These are phyloP conservation scores for Dusona sp. DNA, from an alignment of 2,888 invertebrate species.

Conservation along the genomic window DNA sequence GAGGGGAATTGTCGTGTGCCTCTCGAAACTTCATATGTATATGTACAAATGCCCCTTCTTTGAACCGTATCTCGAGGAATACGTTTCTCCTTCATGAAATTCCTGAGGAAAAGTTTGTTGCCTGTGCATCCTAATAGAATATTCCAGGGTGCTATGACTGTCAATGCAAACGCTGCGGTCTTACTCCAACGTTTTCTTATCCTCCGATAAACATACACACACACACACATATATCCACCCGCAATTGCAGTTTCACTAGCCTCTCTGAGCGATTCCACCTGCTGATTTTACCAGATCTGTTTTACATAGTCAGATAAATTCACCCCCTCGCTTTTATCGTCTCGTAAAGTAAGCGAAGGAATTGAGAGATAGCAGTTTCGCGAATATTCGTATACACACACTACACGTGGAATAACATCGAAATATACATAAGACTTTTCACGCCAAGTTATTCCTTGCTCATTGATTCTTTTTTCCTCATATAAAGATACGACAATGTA, in stretches of 20 bases:
- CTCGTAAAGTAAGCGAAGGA: conserved; percentile 56
- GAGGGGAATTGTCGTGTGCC: conserved; percentile 59
- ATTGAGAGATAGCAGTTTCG: conserved; percentile 59
- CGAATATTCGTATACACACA: conserved; percentile 34
- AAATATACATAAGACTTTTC: neutral
- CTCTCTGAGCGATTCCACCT: conserved; percentile 58
- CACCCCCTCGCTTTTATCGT: conserved; percentile 47
- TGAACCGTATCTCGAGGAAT: conserved; percentile 12
- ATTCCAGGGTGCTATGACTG: conserved; percentile 57
- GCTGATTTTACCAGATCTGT: conserved; percentile 58
- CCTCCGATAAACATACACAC: neutral
- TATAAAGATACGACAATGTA: neutral
- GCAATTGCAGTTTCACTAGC: conserved; percentile 8
- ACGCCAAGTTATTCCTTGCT: neutral
- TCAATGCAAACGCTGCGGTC: conserved; percentile 54
- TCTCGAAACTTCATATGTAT: conserved; percentile 15
- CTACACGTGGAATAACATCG: neutral
- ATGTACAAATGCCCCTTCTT: conserved; percentile 15
- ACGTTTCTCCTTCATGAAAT: conserved; percentile 51
- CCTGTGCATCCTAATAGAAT: conserved; percentile 53
- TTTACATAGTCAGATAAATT: conserved; percentile 61
- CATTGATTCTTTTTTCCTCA: neutral
- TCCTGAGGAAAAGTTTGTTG: conserved; percentile 51
- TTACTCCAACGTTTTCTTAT: conserved; percentile 53
- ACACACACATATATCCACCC: neutral